Evolutionary conservation across 2,888 invertebrate genomes (phyloP), one percentile per base, ranked within the genome.

Genomic region (Tipula helvola): DNA sequence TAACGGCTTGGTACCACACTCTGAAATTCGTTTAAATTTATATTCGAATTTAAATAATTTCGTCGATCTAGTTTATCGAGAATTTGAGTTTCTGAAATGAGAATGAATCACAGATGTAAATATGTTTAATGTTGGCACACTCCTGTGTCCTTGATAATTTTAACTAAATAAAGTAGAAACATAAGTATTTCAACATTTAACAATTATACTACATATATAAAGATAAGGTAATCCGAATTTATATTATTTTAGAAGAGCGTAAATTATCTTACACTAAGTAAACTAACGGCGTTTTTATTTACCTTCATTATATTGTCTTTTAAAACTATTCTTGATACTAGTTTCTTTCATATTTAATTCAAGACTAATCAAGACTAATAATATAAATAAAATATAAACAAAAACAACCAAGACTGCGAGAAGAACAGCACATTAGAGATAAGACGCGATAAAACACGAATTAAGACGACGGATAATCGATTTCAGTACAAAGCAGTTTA

Each of bases 1-100:
- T 91, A 91, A 39, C 39, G 39, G 8, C 7, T 84, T 12, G 28
- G 1, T 28, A 7, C 71, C 28, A 71, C 28, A 71, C 10, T 71
- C 28, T 28, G 28, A 2, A 18, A 28, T 71, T 71, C 71, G 18
- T 10, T 10, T 71, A 18, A 71, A 71, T 71, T 28, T 71, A 18
- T 3, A 28, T 18, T 71, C 28, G 71, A 28, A 18, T 28, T 28
- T 10, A 71, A 71, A 71, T 71, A 71, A 71, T 71, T 18, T 8
- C 10, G 71, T 71, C 28, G 71, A 28, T 71, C 28, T 10, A 71
- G 71, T 71, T 71, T 71, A 71, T 18, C 71, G 28, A 71, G 71
- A 12, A 71, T 71, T 12, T 10, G 71, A 28, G 28, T 71, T 28
- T 71, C 71, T 71, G 71, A 71, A 71, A 71, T 28, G 71, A 28